phyloP scores from a whole-genome alignment of 2,113 vertebrate species.

The Oryzias woworae region DNA sequence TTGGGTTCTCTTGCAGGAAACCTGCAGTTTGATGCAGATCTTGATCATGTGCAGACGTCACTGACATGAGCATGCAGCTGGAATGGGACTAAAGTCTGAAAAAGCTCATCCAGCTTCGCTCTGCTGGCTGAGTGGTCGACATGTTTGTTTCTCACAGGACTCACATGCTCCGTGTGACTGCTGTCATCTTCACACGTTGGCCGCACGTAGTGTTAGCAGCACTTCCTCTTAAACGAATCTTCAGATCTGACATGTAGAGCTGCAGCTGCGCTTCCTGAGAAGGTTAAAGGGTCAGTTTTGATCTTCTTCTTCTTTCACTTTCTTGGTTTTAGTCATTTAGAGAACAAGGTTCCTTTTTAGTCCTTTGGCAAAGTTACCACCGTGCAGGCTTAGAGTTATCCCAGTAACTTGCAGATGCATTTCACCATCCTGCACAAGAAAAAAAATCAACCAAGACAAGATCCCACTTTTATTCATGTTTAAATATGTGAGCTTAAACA shows the following conservation, averaged over 20 bases:
- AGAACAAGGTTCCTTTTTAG: no score
- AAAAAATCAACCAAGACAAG: no score
- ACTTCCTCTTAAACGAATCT: slow-evolving; percentile 16
- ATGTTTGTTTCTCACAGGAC: neutral
- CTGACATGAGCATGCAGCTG: neutral
- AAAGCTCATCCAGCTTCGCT: neutral
- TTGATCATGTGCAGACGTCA: neutral
- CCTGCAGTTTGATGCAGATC: neutral
- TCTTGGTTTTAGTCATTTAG: neutral
- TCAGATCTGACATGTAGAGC: neutral
- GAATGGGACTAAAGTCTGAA: neutral
- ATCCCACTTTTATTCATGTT: no score
- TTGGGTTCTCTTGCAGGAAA: neutral
- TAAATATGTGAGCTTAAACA: no score
- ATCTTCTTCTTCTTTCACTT: neutral
- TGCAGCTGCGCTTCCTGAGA: slow-evolving; percentile 13
- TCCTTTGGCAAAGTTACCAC: no score
- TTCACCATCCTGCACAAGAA: no score
- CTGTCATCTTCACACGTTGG: slow-evolving; percentile 9
- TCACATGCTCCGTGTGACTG: slow-evolving; percentile 3
- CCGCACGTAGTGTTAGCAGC: neutral
- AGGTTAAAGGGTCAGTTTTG: slow-evolving; percentile 7
- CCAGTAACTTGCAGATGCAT: no score
- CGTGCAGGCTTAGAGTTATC: no score
- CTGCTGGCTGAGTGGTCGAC: neutral